Evolutionary conservation across 2,113 vertebrate genomes (phyloP).

Genomic region (Solea senegalensis): DNA sequence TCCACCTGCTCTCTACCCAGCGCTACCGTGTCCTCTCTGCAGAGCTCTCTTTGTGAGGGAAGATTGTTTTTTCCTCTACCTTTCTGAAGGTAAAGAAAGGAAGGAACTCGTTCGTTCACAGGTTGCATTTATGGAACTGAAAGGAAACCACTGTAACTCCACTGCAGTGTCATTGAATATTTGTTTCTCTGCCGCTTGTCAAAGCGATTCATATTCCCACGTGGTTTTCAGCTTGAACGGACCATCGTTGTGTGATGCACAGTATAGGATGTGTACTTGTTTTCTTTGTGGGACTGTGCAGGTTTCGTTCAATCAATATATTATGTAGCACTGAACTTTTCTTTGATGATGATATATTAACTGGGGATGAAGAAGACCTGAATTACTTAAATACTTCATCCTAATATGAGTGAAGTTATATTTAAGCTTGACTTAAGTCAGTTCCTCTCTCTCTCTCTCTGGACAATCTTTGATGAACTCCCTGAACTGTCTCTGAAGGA

Average conservation of each 20-base stretch:
- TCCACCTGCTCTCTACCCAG: conserved; percentile 47
- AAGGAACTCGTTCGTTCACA: conserved; percentile 58
- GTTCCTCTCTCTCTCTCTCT: conserved; percentile 15
- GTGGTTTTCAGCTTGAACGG: conserved; percentile 49
- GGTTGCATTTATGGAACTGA: conserved; percentile 55
- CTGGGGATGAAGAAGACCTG: conserved; percentile 16
- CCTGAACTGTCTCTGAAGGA: conserved; percentile 24
- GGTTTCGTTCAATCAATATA: conserved; percentile 43
- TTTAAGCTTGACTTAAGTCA: conserved; percentile 14
- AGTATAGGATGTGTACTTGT: conserved; percentile 47
- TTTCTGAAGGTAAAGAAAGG: conserved; percentile 60
- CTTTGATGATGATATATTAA: conserved; percentile 24
- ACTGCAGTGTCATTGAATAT: conserved; percentile 54
- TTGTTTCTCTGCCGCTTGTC: conserved; percentile 33
- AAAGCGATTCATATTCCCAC: conserved; percentile 49
- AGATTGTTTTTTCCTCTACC: conserved; percentile 26
- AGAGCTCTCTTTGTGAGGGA: conserved; percentile 49
- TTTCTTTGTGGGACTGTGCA: conserved; percentile 34
- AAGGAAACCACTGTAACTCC: conserved; percentile 48
- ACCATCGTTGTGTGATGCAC: conserved; percentile 27
- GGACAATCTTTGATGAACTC: conserved; percentile 33
- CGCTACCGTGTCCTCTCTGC: conserved; percentile 42
- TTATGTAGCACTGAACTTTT: conserved; percentile 51
- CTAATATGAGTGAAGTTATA: conserved; percentile 30
- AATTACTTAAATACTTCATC: conserved; percentile 24